Base-by-base conservation (phyloP, 2,888 invertebrate genomes). In the Cyclophora punctaria region DNA sequence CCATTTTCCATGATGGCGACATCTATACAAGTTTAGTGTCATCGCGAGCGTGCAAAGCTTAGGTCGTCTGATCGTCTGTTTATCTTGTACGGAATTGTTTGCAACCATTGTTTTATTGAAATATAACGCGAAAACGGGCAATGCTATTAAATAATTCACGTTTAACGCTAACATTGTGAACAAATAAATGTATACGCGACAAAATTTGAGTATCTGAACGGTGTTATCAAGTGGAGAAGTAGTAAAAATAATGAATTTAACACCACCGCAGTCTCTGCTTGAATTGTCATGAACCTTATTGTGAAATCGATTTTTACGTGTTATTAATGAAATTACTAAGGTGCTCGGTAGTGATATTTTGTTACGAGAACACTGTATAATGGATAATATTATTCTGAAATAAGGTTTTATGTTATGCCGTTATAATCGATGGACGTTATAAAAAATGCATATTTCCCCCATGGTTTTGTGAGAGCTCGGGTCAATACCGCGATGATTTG, bases 231-330 rank as follows among this genome's bases (percentile, higher is more conserved):
- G 60, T 60, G 65, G 65, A 71, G 77, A 73, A 69, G 64, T 76
- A 78, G 78, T 75, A 78, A 82, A 84, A 71, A 78, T 81, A 83
- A 82, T 82, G 82, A 78, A 81, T 81, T 79, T 82, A 78, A 78
- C 80, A 71, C 78, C 78, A 76, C 76, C 61, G 78, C 82, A 80
- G 83, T 78, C 73, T 80, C 72, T 77, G 75, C 83, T 79, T 74
- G 81, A 82, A 83, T 83, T 81, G 83, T 81, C 81, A 80, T 79
- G 80, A 78, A 78, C 80, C 73, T 75, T 82, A 79, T 77, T 80
- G 84, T 84, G 77, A 72, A 72, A 87, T 87, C 87, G 87, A 87
- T 87, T 86, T 87, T 87, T 85, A 84, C 82, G 79, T 85, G 85
- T 85, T 87, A 87, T 87, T 86, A 87, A 84, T 86, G 83, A 86